Percentiles rank a stretch among this genome's conserved stretches.
Evolutionary conservation across 1,140 invertebrate genomes (phyloP).

Genomic region (Drosophila burlai): DNA sequence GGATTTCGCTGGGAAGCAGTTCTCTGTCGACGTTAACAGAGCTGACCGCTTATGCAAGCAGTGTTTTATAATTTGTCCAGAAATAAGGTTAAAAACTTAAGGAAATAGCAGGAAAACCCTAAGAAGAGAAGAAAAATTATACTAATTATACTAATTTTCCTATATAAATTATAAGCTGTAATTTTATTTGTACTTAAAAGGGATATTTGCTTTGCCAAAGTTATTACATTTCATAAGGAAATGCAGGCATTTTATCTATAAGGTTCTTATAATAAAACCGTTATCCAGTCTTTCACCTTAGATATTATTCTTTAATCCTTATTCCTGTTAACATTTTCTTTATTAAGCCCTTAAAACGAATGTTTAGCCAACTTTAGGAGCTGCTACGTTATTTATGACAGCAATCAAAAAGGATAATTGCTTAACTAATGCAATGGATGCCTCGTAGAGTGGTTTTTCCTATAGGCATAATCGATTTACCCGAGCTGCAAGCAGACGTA

Average conservation of each 20-base stretch:
- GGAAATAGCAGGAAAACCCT: background rate
- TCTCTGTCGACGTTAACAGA: background rate
- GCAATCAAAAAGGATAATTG: constrained; percentile 25
- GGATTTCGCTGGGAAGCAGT: background rate
- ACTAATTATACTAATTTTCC: background rate
- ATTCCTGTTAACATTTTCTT: background rate
- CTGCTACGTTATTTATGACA: constrained; percentile 1
- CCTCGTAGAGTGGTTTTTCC: constrained; percentile 21
- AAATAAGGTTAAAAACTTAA: background rate
- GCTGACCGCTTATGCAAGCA: background rate
- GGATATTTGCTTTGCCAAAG: too few species aligned
- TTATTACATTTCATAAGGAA: too few species aligned
- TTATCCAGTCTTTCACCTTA: too few species aligned
- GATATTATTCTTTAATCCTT: background rate
- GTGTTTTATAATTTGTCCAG: background rate
- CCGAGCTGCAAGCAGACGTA: constrained; percentile 2
- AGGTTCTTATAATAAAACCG: too few species aligned
- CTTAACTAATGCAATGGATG: constrained; percentile 28
- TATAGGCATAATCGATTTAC: constrained; percentile 37
- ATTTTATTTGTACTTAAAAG: too few species aligned
- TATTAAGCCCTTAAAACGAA: background rate
- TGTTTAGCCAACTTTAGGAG: background rate
- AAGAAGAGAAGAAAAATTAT: background rate
- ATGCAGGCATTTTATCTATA: too few species aligned
- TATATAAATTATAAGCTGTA: too few species aligned